Evolutionary conservation across 2,797 vertebrate genomes (phyloP).

Genomic region (Alca torda): DNA sequence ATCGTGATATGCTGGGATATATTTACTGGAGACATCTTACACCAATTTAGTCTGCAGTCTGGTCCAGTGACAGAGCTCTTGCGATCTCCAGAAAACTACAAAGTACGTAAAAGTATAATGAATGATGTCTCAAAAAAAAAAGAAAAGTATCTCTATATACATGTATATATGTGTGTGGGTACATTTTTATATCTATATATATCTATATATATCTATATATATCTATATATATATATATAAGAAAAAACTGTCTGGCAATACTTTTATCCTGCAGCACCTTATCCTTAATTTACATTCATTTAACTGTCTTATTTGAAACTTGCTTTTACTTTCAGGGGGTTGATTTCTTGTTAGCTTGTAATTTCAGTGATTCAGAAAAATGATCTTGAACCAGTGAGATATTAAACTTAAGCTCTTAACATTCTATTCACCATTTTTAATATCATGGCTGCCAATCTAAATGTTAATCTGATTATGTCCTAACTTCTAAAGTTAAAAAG

Average conservation of each 20-base stretch:
- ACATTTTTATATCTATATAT: too few relatives aligned
- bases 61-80: conserved; percentile 74
- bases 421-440: neutral
- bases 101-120: conserved; percentile 67
- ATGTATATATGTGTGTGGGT: accelerated
- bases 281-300: neutral
- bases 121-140: neutral
- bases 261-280: neutral
- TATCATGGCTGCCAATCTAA: neutral
- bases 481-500: neutral
- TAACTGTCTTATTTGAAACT: neutral
- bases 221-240: neutral
- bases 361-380: neutral
- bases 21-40: conserved; percentile 72
- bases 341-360: neutral
- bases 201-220: too few relatives aligned
- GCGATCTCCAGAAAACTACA: conserved; percentile 67
- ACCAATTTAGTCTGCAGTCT: conserved; percentile 75
- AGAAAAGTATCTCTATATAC: neutral
- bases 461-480: neutral
- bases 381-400: neutral
- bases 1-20: conserved; percentile 79
- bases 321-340: neutral
- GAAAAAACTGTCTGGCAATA: neutral
- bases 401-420: neutral